Evolutionary conservation across 2,113 vertebrate species (phyloP).

Genomic region (Morphnarchus princeps): DNA sequence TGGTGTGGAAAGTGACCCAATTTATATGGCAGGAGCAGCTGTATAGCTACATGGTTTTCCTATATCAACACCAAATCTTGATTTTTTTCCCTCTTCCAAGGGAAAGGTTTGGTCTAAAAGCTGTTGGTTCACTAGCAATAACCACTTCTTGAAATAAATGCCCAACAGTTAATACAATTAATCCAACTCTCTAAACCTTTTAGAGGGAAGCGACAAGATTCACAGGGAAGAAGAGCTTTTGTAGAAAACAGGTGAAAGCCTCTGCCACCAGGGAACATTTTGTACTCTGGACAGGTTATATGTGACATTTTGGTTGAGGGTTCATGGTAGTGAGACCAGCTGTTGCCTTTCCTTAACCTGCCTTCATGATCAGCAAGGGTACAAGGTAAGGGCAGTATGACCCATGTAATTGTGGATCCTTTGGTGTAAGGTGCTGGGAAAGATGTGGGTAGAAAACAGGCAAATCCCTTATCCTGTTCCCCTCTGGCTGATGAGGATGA

Average conservation of each 20-base stretch:
- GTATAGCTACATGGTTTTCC: neutral
- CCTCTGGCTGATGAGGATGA: neutral
- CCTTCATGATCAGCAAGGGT: neutral
- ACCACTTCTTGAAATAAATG: neutral
- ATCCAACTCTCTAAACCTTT: neutral
- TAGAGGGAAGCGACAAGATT: rapidly evolving
- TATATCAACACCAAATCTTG: neutral
- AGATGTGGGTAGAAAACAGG: neutral
- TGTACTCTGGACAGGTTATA: neutral
- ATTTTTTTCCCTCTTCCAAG: neutral
- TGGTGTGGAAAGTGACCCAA: neutral
- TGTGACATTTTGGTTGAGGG: neutral
- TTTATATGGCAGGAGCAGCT: neutral
- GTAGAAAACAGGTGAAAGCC: neutral
- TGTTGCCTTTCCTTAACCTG: neutral
- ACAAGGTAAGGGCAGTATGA: neutral
- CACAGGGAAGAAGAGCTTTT: neutral
- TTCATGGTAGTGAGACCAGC: neutral
- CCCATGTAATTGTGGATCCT: neutral
- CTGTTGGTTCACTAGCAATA: neutral
- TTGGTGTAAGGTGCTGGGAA: neutral
- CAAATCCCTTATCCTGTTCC: neutral
- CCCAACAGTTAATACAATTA: neutral
- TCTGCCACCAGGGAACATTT: neutral
- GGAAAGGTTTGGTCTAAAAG: neutral